phyloP scores from a whole-genome alignment of 2,797 vertebrate genomes.

The Leontopithecus rosalia region DNA sequence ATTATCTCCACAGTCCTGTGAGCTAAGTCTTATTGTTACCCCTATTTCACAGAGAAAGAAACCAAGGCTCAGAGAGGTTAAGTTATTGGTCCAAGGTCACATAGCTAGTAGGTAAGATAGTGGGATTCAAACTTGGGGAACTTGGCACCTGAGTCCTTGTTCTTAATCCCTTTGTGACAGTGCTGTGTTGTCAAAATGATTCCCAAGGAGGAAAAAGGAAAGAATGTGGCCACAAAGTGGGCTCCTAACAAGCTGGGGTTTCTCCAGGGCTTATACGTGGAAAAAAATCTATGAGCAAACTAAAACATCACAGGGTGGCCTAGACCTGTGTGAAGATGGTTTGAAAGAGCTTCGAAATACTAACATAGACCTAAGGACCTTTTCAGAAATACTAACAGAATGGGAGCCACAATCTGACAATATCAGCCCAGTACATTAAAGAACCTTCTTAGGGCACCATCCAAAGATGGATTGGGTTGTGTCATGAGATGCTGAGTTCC shows the following conservation, averaged over 20 bases:
- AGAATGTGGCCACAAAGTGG: background rate
- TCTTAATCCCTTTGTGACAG: background rate
- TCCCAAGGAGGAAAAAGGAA: background rate
- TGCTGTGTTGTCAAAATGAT: background rate
- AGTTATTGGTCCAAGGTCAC: background rate
- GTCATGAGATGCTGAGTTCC: background rate
- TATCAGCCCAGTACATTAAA: background rate
- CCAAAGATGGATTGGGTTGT: background rate
- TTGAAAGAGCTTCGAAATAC: background rate
- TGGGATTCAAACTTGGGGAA: background rate
- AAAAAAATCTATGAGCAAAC: background rate
- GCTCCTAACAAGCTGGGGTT: background rate
- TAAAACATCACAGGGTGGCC: background rate
- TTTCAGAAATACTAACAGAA: background rate
- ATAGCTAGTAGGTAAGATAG: background rate
- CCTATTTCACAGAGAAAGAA: slow-evolving; percentile 14
- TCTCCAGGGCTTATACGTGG: background rate
- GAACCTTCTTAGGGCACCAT: background rate
- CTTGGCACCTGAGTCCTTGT: background rate
- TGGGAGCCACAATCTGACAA: background rate
- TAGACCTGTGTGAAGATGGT: background rate
- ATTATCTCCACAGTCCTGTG: background rate
- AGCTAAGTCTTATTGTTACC: background rate
- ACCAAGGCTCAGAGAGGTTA: background rate
- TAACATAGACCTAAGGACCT: background rate